Evolutionary conservation across 2,888 invertebrate species (phyloP), one percentile per base, ranked within the genome.

Genomic region (Lasioglossum leucozonium): DNA sequence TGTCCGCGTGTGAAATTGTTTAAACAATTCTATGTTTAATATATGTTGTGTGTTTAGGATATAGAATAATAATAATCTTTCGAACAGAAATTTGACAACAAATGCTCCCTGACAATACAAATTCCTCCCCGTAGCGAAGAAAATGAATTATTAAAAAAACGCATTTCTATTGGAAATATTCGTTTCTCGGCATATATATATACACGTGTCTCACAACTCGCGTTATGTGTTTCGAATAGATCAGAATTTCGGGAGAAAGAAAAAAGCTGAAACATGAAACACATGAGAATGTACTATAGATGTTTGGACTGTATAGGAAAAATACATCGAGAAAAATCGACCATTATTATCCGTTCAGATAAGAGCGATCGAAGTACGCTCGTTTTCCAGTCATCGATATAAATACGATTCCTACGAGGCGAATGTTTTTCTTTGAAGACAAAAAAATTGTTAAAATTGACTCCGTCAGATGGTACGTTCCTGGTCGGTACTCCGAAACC

Each of bases 401-500:
- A 55, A 55, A 51, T 77, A 76, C 34, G 11, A 72, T 71, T 3
- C 40, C 42, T 51, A 6, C 40, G 34, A 42, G 42, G 10, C 30
- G 47, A 42, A 0, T 82, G 37, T 69, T 40, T 69, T 26, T 42
- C 18, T 42, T 71, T 47, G 2, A 10, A 51, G 4, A 47, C 6
- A 10, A 16, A 74, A 47, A 22, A 30, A 73, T 34, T 13, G 34
- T 67, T 58, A 30, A 10, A 34, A 10, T 26, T n/a, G 34, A 74
- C 30, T n/a, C 44, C 77, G 58, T 34, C 37, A 26, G 37, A 51
- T 55, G 30, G 42, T 79, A 79, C 89, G 83, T 69, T 65, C 88
- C 90, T 91, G 89, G 37, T 22, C 65, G 55, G 62, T 84, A 82
- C 81, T 87, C 79, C 79, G 83, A 91, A 92, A 90, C 79, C 86